Percentiles rank a stretch among this genome's conserved stretches.
Evolutionary conservation across 2,113 vertebrate genomes (phyloP).

Genomic region (Macroglossus sobrinus): DNA sequence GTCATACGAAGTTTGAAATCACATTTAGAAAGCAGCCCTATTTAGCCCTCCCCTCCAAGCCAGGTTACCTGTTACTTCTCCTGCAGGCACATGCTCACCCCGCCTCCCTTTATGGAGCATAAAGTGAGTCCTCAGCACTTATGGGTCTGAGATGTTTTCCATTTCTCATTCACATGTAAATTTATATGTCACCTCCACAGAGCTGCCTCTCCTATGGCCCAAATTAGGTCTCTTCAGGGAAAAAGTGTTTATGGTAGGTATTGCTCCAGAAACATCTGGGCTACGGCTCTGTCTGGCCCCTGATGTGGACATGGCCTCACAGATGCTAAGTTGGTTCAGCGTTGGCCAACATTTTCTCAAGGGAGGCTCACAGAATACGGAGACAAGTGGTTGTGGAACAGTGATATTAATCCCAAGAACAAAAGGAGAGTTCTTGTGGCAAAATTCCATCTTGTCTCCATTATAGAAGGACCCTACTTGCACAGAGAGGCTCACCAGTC

Average conservation of each 20-base stretch:
- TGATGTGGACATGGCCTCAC: background rate
- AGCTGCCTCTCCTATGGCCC: background rate
- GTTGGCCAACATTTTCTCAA: background rate
- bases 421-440: background rate
- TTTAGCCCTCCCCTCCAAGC: background rate
- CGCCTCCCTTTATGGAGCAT: background rate
- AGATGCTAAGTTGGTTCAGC: background rate
- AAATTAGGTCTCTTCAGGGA: background rate
- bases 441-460: background rate
- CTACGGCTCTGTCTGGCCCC: too few relatives aligned
- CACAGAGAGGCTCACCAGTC: background rate
- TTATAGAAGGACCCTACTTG: background rate
- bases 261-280: background rate
- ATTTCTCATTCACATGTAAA: background rate
- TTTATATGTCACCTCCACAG: background rate
- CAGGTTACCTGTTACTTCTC: background rate
- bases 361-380: background rate
- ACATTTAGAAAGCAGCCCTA: background rate
- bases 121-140: background rate
- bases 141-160: background rate
- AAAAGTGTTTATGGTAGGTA: background rate
- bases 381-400: background rate
- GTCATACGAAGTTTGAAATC: background rate
- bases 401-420: background rate
- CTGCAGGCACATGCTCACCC: background rate